Base-by-base conservation (phyloP, 1,140 invertebrate genomes). In the Caenorhabditis remanei region DNA sequence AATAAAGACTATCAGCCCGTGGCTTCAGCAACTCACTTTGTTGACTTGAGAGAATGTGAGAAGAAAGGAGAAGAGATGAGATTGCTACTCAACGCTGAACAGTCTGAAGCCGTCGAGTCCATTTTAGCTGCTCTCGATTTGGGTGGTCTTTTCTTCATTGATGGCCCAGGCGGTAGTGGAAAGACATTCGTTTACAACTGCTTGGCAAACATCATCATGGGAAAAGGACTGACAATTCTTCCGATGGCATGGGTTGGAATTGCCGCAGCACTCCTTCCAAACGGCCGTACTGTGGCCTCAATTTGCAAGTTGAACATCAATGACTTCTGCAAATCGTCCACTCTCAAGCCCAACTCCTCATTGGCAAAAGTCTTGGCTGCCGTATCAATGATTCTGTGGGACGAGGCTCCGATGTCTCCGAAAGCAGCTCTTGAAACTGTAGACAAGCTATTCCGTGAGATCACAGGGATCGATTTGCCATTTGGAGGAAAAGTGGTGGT, bases 401-500 rank as follows among this genome's bases (percentile, higher is more conserved):
- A 87, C 21, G 85, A 87, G 21, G 71, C 48, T 21, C n/a, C 53
- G 4, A 87, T 87, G 85, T 53, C n/a, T 9, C 53, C 85, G 3
- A 56, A 83, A 40, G 4, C 24, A 0, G 6, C 48, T 19, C 48
- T 85, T 4, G 46, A 85, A 9, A 58, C 85, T 2, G 24, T 85
- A 8, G 67, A 85, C 56, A 4, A 16, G 4, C 40, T 85, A 24
- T 53, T 85, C 16, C 65, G 46, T 14, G 79, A 83, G 9, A 11
- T 63, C 24, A 61, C 67, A 1, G 55, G 71, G 16, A 24, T 21
- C 71, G 32, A 53, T 46, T 6, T 16, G 43, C 88, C 75, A 55
- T 87, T 88, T 48, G 88, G 79, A 83, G 75, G 88, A 53, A 65
- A 79, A 65, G 53, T 82, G 46, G 56, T 89, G 1, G 16, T 89